These are phyloP conservation scores for Ambastaia sidthimunki DNA, from an alignment of 2,797 vertebrate genomes.

Conservation along the genomic window DNA sequence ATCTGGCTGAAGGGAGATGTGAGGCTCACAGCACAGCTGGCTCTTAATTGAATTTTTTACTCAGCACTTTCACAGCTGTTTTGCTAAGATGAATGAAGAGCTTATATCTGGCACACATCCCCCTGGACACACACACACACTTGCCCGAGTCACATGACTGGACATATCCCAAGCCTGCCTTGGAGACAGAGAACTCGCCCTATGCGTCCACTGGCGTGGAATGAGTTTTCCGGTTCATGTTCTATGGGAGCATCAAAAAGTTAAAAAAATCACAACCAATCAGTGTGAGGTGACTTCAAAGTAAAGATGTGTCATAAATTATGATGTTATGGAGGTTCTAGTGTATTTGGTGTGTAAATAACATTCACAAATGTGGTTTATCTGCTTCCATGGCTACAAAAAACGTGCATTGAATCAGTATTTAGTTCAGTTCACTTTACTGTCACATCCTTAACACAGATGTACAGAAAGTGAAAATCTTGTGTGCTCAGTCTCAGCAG, in stretches of 20 bases:
- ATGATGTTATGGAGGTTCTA: background rate
- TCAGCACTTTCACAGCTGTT: constrained; percentile 79
- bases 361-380: background rate
- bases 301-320: background rate
- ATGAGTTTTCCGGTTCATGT: background rate
- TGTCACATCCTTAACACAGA: too few relatives aligned
- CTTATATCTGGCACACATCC: constrained; percentile 49
- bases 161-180: constrained; percentile 5
- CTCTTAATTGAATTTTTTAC: constrained; percentile 82
- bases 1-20: constrained; percentile 70
- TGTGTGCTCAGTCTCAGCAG: too few relatives aligned
- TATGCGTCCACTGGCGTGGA: background rate
- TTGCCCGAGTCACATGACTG: constrained; percentile 27
- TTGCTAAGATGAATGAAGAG: constrained; percentile 63
- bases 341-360: background rate
- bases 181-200: constrained; percentile 20
- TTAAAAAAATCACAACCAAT: background rate
- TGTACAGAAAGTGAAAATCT: too few relatives aligned
- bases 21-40: constrained; percentile 79
- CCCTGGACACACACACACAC: constrained; percentile 28
- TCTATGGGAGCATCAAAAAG: background rate
- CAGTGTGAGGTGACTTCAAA: background rate
- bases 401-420: background rate
- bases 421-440: background rate
- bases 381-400: background rate